Percentiles rank a stretch among this genome's conserved stretches.
phyloP scores from a whole-genome alignment of 2,888 invertebrate genomes.

The Xylota segnis region DNA sequence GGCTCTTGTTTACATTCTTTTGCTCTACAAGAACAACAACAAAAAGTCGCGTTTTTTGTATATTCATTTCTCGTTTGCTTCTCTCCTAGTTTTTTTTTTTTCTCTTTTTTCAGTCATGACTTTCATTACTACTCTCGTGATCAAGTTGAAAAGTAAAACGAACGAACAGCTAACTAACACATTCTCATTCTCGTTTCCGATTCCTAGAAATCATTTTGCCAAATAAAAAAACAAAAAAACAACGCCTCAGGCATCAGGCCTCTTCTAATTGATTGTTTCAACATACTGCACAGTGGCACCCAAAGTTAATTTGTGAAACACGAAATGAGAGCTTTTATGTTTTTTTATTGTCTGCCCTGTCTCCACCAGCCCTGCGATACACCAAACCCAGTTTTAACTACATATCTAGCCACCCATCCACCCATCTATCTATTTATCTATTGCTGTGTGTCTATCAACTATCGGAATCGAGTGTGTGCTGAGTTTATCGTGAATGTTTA shows the following conservation, averaged over 20 bases:
- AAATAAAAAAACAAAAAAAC: slow-evolving; percentile 49
- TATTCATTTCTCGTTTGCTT: slow-evolving; percentile 32
- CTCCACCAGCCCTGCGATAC: background rate
- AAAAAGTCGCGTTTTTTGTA: slow-evolving; percentile 15
- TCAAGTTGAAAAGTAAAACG: slow-evolving; percentile 32
- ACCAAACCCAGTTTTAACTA: slow-evolving; percentile 38
- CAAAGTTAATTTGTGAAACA: slow-evolving; percentile 48
- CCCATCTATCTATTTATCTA: slow-evolving; percentile 14
- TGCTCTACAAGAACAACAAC: slow-evolving; percentile 27
- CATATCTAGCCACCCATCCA: slow-evolving; percentile 12
- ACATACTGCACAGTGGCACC: slow-evolving; percentile 21
- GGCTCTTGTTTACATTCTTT: slow-evolving; percentile 70
- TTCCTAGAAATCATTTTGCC: slow-evolving; percentile 27
- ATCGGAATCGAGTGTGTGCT: slow-evolving; percentile 34
- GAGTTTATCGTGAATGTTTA: slow-evolving; percentile 58
- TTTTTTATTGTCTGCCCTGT: slow-evolving; percentile 8
- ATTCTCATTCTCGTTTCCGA: background rate
- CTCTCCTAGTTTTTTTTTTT: slow-evolving; percentile 2
- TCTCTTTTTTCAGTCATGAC: slow-evolving; percentile 17
- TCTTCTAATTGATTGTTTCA: slow-evolving; percentile 39
- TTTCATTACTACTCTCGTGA: slow-evolving; percentile 42
- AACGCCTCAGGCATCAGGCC: too few species aligned
- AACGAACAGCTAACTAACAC: slow-evolving; percentile 18
- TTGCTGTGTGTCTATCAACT: slow-evolving; percentile 15
- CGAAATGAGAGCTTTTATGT: slow-evolving; percentile 42